Evolutionary conservation across 2,888 invertebrate genomes (phyloP), one percentile per base, ranked within the genome.

Genomic region (Xanthia togata): DNA sequence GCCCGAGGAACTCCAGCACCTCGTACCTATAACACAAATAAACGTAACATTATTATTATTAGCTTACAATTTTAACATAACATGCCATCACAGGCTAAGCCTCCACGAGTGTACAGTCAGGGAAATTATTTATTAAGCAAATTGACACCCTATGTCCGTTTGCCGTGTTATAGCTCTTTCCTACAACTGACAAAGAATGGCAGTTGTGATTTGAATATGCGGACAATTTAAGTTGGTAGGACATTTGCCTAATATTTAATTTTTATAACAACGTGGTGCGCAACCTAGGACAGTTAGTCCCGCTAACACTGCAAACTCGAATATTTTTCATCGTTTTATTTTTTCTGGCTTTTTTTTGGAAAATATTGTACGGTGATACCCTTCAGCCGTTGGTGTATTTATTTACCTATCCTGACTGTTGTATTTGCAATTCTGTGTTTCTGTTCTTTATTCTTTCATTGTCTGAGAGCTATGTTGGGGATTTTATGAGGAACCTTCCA

Each of bases 1-100:
- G 98, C 89, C 99, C 99, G 93, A 99, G 98, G 97, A 99, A 99
- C 97, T 99, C 99, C 95, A 99, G 97, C 93, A 99, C 99, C 97
- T 99, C 97, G 92, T 96, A 97, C 95, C 96, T 96, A 88, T 0
- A 87, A 85, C n/a, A 76, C 35, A 60, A 82, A 53, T 26, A 14
- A 41, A 41, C 31, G 20, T n/a, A 41, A 26, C 12, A 14, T 50
- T 50, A 17, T 8, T n/a, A 35, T n/a, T 55, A 63, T 17, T 35
- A 67, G n/a, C 17, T 6, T 62, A n/a, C 35, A 62, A 62, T 62
- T 62, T n/a, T 35, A n/a, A 35, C 6, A 68, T 31, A n/a, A 57
- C 11, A 20, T 26, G 5, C 12, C 57, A 12, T 44, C 44, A 47
- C 67, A 62, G 68, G 3, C 35, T 6, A 14, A 9, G 57, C 9